Conservation (phyloP, 2,888 invertebrate species). For the Adelphocoris suturalis region DNA sequence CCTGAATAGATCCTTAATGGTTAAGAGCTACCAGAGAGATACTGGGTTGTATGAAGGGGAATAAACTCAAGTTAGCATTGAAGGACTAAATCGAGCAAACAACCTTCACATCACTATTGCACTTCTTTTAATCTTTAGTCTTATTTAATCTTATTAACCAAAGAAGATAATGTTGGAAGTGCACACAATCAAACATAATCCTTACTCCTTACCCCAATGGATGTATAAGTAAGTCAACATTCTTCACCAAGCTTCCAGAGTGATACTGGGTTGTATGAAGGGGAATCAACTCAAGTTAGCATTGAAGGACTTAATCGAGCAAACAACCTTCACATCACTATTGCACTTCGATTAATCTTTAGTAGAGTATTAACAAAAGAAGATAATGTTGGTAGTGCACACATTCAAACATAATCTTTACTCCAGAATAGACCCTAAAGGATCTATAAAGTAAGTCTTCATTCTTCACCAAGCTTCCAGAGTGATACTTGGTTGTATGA, state of each 20-base stretch:
- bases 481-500: background rate
- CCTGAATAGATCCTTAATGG: too few relatives aligned
- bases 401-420: too few relatives aligned
- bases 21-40: background rate
- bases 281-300: constrained; percentile 51
- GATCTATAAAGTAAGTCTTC: background rate
- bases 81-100: constrained; percentile 33
- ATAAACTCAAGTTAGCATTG: constrained; percentile 49
- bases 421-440: constrained; percentile 43
- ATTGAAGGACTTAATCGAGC: background rate
- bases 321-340: constrained; percentile 44
- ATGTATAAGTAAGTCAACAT: too few relatives aligned
- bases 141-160: too few relatives aligned
- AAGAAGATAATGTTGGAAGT: too few relatives aligned
- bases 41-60: constrained; percentile 48
- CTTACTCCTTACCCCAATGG: too few relatives aligned
- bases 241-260: background rate
- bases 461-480: too few relatives aligned
- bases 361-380: too few relatives aligned
- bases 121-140: background rate
- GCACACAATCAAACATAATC: too few relatives aligned
- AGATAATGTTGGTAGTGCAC: too few relatives aligned
- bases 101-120: constrained; percentile 33
- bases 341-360: background rate
- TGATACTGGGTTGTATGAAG: constrained; percentile 37